Evolutionary conservation across 1,140 invertebrate species (phyloP).

Genomic region (Manduca sexta): DNA sequence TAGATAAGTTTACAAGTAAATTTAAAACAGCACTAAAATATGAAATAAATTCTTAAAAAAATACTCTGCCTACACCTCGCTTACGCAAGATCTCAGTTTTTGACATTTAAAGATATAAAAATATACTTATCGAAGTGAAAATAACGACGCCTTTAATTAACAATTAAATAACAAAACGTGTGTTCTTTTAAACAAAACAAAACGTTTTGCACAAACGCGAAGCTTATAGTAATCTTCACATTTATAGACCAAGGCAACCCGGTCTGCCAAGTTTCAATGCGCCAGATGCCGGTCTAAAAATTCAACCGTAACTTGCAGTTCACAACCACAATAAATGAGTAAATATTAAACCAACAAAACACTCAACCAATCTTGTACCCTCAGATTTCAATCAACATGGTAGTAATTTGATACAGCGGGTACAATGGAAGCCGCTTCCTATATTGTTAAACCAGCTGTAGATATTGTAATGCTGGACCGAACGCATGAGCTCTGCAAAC

Average conservation of each 20-base stretch:
- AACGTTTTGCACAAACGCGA: too few species aligned
- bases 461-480: constrained; percentile 21
- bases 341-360: constrained; percentile 33
- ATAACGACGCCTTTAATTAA: too few species aligned
- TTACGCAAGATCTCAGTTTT: too few species aligned
- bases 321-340: constrained; percentile 30
- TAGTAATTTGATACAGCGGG: constrained; percentile 37
- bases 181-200: too few species aligned
- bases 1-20: too few species aligned
- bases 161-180: too few species aligned
- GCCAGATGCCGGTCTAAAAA: constrained; percentile 8
- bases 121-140: too few species aligned
- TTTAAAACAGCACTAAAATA: too few species aligned
- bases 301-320: constrained; percentile 12
- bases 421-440: constrained; percentile 43
- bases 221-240: not conserved
- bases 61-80: too few species aligned
- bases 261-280: constrained; percentile 7
- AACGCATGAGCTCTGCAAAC: too few species aligned
- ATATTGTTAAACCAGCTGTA: constrained; percentile 34
- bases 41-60: too few species aligned
- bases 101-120: too few species aligned
- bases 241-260: constrained; percentile 21
- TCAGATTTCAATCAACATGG: constrained; percentile 44
- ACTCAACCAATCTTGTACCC: constrained; percentile 23